Base-by-base conservation (phyloP, 23 tunicate genomes). In the Oikopleura dioica region DNA sequence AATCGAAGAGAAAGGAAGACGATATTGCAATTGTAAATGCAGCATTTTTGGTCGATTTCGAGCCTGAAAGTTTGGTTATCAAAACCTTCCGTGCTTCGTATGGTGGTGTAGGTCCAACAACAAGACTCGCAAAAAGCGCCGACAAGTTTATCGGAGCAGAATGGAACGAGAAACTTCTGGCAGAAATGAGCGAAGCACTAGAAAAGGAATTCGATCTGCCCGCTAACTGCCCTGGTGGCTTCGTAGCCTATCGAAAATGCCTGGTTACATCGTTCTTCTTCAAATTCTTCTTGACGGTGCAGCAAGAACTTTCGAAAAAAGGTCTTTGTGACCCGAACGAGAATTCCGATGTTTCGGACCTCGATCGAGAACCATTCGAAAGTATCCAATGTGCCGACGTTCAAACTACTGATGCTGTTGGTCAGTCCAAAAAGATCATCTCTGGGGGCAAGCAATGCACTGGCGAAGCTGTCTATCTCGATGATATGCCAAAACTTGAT, bases 1-100 rank as follows among this genome's bases (percentile, higher is more conserved):
- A 63, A n/a, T 81, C 89, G 4, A 83, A 81, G 35, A 77, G 99
- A 5, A 68, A 82, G 51, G 95, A 86, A 59, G 99, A 94, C 68
- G 99, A 94, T 75, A 86, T 94, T 38, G 88, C 99, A 1, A 94
- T 94, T 32, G 99, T 94, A 33, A 94, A 94, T 50, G 79, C 95
- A 12, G 95, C 99, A 29, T 79, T 94, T 79, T 38, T 38, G 36
- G 95, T 94, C 50, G 33, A 37, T 32, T 86, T 94, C 59, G 37
- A 94, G 67, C 86, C 95, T 1, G 79, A 63, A 4, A 81, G 79
- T 0, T 35, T 36, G 59, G 81, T 55, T 69, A 88, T 94, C 5
- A 79, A 78, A 38, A 69, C 75, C 36, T 83, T 94, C 38, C 68
- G 80, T 1, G 85, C 84, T 1, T 81, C 89, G 0, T 86, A 79